These are phyloP conservation scores for Tupiocoris notatus DNA, from an alignment of 2,888 invertebrate species.

Conservation along the genomic window DNA sequence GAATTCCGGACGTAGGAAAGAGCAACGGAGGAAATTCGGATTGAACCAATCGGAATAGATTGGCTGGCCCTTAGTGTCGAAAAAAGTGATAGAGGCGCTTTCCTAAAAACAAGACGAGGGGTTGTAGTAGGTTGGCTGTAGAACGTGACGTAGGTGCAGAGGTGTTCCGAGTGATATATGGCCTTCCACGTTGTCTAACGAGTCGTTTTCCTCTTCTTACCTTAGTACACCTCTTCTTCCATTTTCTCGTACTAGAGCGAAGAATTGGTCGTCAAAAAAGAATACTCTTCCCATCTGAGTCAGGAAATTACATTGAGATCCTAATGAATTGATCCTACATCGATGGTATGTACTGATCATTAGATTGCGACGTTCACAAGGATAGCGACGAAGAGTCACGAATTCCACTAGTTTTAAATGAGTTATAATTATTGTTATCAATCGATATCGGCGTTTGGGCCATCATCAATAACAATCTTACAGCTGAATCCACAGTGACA, in stretches of 20 bases:
- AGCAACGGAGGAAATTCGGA: neutral
- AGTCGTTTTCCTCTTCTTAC: neutral
- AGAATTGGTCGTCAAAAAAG: no score
- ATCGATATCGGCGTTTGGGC: no score
- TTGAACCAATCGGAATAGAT: slow-evolving; percentile 29
- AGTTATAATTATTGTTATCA: no score
- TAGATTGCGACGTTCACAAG: no score
- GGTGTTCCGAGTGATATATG: neutral
- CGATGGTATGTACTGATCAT: no score
- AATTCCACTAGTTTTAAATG: no score
- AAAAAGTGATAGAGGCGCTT: neutral
- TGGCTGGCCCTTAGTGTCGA: slow-evolving; percentile 4
- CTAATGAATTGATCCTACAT: no score
- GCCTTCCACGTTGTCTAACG: neutral
- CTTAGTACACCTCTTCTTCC: neutral
- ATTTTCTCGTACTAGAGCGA: neutral
- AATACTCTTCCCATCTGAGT: no score
- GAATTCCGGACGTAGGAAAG: neutral
- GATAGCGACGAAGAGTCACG: no score
- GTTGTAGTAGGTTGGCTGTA: neutral
- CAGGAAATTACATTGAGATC: no score
- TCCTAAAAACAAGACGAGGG: slow-evolving; percentile 26
- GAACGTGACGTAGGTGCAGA: neutral
- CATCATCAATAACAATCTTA: no score
- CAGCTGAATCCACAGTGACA: no score